phyloP scores from a whole-genome alignment of 2,113 vertebrate genomes.

The Serilophus lunatus region DNA sequence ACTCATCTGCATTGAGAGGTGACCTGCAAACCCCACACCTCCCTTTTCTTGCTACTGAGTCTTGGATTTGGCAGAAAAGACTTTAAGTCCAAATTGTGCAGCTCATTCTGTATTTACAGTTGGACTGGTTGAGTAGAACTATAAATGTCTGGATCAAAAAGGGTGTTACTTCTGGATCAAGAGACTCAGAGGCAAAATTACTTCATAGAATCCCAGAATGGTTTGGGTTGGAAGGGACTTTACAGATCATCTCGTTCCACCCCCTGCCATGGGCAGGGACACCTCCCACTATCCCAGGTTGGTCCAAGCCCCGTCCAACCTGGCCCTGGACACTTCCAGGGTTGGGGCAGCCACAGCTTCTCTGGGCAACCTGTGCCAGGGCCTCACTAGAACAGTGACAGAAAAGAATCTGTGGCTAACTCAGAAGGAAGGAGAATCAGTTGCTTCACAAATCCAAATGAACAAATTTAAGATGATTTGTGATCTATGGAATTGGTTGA shows the following conservation, averaged over 20 bases:
- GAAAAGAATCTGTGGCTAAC: not conserved
- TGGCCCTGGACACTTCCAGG: not conserved
- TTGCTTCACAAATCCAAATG: not conserved
- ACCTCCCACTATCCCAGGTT: not conserved
- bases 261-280: not conserved
- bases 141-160: not conserved
- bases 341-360: not conserved
- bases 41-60: not conserved
- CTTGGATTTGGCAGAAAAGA: not conserved
- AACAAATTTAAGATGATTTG: not conserved
- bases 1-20: constrained; percentile 36
- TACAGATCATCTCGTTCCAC: not conserved
- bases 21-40: not conserved
- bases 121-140: not conserved
- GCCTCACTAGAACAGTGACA: not conserved
- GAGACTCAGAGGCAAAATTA: not conserved
- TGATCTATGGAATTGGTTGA: not conserved
- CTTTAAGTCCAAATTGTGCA: not conserved
- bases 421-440: not conserved
- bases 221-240: not conserved
- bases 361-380: not conserved
- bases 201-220: not conserved
- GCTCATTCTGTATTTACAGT: not conserved
- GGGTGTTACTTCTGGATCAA: not conserved
- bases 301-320: not conserved